These are phyloP conservation scores for Chrysolina oricalcia DNA, from an alignment of 2,888 invertebrate genomes.

Conservation along the genomic window DNA sequence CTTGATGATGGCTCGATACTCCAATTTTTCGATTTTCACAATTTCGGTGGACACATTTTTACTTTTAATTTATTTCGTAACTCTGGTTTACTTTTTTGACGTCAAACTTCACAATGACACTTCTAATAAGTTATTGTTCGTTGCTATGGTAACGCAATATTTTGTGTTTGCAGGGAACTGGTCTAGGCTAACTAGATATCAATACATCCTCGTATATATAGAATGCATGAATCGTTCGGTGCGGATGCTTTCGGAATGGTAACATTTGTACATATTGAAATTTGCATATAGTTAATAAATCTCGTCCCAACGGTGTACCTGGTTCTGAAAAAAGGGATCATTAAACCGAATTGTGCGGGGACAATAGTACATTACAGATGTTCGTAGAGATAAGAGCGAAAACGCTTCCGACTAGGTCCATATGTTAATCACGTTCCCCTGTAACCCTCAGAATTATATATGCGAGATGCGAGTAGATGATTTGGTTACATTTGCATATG, in stretches of 20 bases:
- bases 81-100: too few species aligned
- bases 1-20: too few species aligned
- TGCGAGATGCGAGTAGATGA: conserved; percentile 70
- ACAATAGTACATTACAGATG: conserved; percentile 61
- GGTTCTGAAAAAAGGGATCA: conserved; percentile 55
- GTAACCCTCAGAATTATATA: conserved; percentile 65
- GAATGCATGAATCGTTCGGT: too few species aligned
- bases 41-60: too few species aligned
- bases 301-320: conserved; percentile 58
- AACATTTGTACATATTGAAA: conserved; percentile 64
- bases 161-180: too few species aligned
- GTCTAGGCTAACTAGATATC: too few species aligned
- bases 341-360: conserved; percentile 48
- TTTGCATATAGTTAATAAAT: conserved; percentile 63
- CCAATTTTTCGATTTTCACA: too few species aligned
- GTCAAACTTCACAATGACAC: too few species aligned
- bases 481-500: conserved; percentile 72
- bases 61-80: too few species aligned
- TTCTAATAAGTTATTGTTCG: too few species aligned
- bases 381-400: conserved; percentile 57
- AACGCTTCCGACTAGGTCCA: conserved; percentile 15
- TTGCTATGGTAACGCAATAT: too few species aligned
- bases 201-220: too few species aligned
- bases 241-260: conserved; percentile 28
- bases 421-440: conserved; percentile 14